These are phyloP conservation scores for Synanthedon vespiformis DNA, from an alignment of 2,888 invertebrate genomes.

Conservation along the genomic window DNA sequence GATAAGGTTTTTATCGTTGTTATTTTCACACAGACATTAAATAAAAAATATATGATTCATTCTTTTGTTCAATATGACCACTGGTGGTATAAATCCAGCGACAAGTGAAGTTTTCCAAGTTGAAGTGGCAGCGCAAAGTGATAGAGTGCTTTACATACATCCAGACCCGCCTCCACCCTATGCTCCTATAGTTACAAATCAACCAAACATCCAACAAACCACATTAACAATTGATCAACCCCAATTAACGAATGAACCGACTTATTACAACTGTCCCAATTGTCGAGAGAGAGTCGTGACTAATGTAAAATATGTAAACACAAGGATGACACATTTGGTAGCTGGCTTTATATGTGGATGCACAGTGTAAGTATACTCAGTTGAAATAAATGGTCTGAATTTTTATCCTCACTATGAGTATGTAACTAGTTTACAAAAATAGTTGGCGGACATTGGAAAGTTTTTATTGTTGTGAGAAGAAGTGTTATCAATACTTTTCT, in stretches of 20 bases:
- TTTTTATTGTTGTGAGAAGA: no score
- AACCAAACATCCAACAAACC: constrained; percentile 26
- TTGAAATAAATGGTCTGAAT: no score
- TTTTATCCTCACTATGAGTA: no score
- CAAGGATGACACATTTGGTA: constrained; percentile 49
- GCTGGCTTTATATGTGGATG: constrained; percentile 58
- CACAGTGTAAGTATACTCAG: constrained; percentile 37
- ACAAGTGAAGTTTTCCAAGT: constrained; percentile 14
- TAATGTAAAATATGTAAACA: constrained; percentile 43
- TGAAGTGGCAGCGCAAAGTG: constrained; percentile 19
- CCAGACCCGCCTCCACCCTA: constrained; percentile 51
- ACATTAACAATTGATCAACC: constrained; percentile 28
- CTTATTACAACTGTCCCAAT: constrained; percentile 34
- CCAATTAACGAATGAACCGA: constrained; percentile 31
- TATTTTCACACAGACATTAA: background rate
- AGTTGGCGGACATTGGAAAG: no score
- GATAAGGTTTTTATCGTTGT: background rate
- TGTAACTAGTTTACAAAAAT: no score
- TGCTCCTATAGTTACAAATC: constrained; percentile 17
- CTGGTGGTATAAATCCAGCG: constrained; percentile 18
- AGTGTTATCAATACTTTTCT: no score
- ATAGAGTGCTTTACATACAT: constrained; percentile 12
- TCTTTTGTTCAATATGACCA: constrained; percentile 3
- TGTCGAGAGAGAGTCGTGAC: constrained; percentile 43
- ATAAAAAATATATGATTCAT: background rate